Base-by-base conservation (phyloP, 2,888 invertebrate species). In the Anaspis maculata region DNA sequence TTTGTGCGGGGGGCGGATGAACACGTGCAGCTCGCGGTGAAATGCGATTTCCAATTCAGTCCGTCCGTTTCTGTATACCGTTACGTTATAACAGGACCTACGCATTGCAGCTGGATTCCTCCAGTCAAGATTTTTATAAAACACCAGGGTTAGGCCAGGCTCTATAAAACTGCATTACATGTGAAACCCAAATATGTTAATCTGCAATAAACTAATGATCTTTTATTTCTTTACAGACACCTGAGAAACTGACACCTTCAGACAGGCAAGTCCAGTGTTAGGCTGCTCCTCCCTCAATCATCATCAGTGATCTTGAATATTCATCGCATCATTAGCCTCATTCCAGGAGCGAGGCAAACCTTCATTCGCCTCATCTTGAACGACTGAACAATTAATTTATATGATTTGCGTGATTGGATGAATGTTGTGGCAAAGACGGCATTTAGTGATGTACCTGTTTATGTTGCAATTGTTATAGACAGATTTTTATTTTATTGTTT, bases 191-290 rank as follows among this genome's bases (percentile, higher is more conserved):
- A n/a, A n/a, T n/a, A n/a, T n/a, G n/a, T 39, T 30, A 19, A 15
- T 28, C 27, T 25, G 24, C 35, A 32, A 31, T 25, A 27, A n/a
- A 10, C 5, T 27, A 15, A 2, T 13, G 13, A 13, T 21, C 30
- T 28, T 35, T 46, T 39, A 39, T 43, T 44, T 74, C 72, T 69
- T 77, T 77, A 57, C 76, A 78, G 77, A 72, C 71, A 47, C 70
- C 74, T 51, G 77, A 77, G 59, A 76, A 77, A 61, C 69, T 76
- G 54, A 72, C 74, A 51, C 72, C 74, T 43, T 70, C 71, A 35
- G 77, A 77, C 60, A 72, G 76, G 66, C 50, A 49, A 23, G 45
- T 54, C 13, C 49, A 54, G 13, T 51, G 51, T 29, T 49, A 45
- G 31, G 25, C 6, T 11, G 9, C 9, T n/a, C 15, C 13, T 16